Evolutionary conservation across 2,113 vertebrate genomes (phyloP), one percentile per base, ranked within the genome.

Genomic region (Arothron firmamentum): DNA sequence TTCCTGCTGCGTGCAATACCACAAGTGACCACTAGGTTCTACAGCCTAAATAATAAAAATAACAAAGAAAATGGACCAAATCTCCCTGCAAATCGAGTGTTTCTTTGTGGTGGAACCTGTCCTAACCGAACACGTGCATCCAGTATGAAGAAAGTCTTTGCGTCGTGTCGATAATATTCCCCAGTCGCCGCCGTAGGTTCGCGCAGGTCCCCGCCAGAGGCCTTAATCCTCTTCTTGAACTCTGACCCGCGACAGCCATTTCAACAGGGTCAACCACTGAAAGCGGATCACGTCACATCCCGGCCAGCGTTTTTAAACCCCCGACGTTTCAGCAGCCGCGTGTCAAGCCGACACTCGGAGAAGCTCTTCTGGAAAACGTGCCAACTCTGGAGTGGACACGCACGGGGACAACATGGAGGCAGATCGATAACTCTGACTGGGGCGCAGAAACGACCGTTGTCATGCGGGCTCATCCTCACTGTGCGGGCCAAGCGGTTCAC

Each of bases 181-280:
- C 67, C 79, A 75, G 73, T 82, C 68, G 57, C 0, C 15, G 8
- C 70, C 23, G 56, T 56, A 62, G 56, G 75, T 75, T 86, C 78
- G 79, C 77, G 74, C 51, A 3, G 80, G 77, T 82, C 62, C 52
- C 14, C 67, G 77, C 69, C 68, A 76, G 50, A 60, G 25, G 46
- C 65, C 68, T 74, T 85, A 87, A 88, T 88, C 85, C 84, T 65
- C 56, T 52, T 61, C 52, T 64, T 84, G 76, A 82, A 77, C 84
- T 75, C 45, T 80, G 62, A 83, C 75, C 70, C 14, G 0, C 52
- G 1, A 74, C 55, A 20, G 78, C 43, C 67, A 77, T 74, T 79
- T 84, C 78, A 78, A 78, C 65, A 50, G 69, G 85, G 82, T 83
- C 80, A 78, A 79, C 82, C 54, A 71, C 67, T 72, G 73, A 73